Evolutionary conservation across 2,797 vertebrate species (phyloP), one percentile per base, ranked within the genome.

Genomic region (Gymnocypris eckloni): DNA sequence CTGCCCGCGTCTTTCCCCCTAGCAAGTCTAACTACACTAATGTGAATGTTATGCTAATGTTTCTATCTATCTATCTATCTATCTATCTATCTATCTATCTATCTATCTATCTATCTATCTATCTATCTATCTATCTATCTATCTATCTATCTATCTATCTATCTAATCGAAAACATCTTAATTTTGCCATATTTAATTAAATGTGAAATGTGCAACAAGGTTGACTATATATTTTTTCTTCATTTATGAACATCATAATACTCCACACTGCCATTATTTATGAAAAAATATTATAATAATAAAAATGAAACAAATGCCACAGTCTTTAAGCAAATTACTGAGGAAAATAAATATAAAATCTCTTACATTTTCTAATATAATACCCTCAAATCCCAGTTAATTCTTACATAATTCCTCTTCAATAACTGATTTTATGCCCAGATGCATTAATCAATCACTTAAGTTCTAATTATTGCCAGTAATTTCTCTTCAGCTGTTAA

Each of bases 371-470:
- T 41, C 10, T 4, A 54, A 54, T 22, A 67, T 77, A 84, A 69
- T 78, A 54, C 61, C 61, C n/a, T 67, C 28, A 69, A 69, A 78
- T 56, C 67, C 12, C 50, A 25, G 80, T 56, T 43, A 78, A 69
- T 43, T 69, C 3, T 52, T 77, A 22, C n/a, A n/a, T 28, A 78
- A 69, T 69, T 69, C 61, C n/a, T 84, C 73, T 78, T 69, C 61
- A 69, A 84, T 84, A 78, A 84, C 61, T 22, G n/a, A 69, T 78
- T 69, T 69, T 43, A 64, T 9, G 33, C 72, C 69, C 72, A 78
- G 61, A 84, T 84, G 82, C 82, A 84, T 84, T 52, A 77, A 84
- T 77, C 33, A 77, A 77, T 84, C 73, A 84, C 73, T 78, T 84
- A 84, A 83, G 59, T 39, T 20, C 20, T 66, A 83, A 83, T 83